Base-by-base conservation (phyloP, 2,113 vertebrate species). In the Serilophus lunatus region DNA sequence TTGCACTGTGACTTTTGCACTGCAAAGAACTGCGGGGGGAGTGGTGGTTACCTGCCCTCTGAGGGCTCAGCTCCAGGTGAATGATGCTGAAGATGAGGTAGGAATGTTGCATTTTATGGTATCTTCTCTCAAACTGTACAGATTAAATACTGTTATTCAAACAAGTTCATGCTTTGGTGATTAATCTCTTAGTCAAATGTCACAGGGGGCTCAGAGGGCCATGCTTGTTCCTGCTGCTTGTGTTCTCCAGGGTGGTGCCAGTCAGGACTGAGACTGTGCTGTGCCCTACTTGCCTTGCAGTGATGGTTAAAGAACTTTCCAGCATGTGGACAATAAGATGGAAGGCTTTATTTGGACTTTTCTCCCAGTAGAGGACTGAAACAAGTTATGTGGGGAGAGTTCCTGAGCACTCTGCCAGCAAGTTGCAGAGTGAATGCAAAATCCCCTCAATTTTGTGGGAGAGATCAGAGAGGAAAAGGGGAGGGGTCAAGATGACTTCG, bases 141-240 rank as follows among this genome's bases (percentile, higher is more conserved):
- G 92, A 95, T 96, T 97, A 96, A 97, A 96, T 97, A 94, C 94
- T 78, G 80, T 86, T 96, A 83, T 91, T 96, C 91, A 95, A 96
- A 96, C 92, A 50, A 88, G n/a, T 49, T 35, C 4, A 1, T 35
- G 86, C 47, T 93, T 38, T 83, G 76, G 79, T 97, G 90, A 72
- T 90, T 20, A 18, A 59, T 97, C 65, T 95, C 35, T 91, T 63
- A 35, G 61, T 28, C 33, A 12, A 26, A 59, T 38, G 26, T 19
- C 7, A 1, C 0, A 7, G 19, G 9, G 50, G 26, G 50, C 22
- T 74, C 0, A 2, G 25, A 49, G 68, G 42, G 38, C 36, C 3
- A 0, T 0, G 2, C 26, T 33, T 68, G 44, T 53, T 20, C n/a
- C n/a, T 24, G 44, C 31, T 56, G 23, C 54, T 65, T 3, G 1